Evolutionary conservation across 2,888 invertebrate genomes (phyloP).

Genomic region (Anthrax anthrax): DNA sequence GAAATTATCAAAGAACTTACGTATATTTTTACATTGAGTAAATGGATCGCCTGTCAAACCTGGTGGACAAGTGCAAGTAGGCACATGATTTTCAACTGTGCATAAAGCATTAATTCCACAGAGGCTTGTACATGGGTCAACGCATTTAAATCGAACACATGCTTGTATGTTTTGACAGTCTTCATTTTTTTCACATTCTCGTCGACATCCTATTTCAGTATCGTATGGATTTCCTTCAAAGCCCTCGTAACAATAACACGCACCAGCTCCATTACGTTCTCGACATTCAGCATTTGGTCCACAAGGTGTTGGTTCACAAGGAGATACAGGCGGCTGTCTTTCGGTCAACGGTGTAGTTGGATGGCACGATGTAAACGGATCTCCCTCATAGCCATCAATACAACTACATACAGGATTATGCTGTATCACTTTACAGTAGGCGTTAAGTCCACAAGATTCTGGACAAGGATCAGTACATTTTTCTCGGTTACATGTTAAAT

Average conservation of each 20-base stretch:
- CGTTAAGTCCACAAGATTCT: constrained; percentile 63
- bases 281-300: constrained; percentile 74
- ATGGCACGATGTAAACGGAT: constrained; percentile 48
- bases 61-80: constrained; percentile 57
- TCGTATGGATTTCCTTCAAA: constrained; percentile 75
- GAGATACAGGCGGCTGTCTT: constrained; percentile 50
- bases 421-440: constrained; percentile 70
- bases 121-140: constrained; percentile 70
- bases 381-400: constrained; percentile 67
- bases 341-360: constrained; percentile 40
- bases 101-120: constrained; percentile 72
- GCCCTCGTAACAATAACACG: constrained; percentile 65
- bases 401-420: constrained; percentile 72
- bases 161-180: constrained; percentile 60
- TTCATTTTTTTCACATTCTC: constrained; percentile 64
- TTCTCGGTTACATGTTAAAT: constrained; percentile 66
- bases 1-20: constrained; percentile 16
- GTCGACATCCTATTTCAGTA: constrained; percentile 44
- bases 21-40: constrained; percentile 52
- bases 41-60: constrained; percentile 74
- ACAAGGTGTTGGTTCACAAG: constrained; percentile 71
- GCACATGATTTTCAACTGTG: constrained; percentile 62
- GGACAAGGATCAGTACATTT: constrained; percentile 73
- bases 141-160: constrained; percentile 69
- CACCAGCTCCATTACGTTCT: constrained; percentile 70